Evolutionary conservation across 2,113 vertebrate genomes (phyloP).

Genomic region (Carettochelys insculpta): DNA sequence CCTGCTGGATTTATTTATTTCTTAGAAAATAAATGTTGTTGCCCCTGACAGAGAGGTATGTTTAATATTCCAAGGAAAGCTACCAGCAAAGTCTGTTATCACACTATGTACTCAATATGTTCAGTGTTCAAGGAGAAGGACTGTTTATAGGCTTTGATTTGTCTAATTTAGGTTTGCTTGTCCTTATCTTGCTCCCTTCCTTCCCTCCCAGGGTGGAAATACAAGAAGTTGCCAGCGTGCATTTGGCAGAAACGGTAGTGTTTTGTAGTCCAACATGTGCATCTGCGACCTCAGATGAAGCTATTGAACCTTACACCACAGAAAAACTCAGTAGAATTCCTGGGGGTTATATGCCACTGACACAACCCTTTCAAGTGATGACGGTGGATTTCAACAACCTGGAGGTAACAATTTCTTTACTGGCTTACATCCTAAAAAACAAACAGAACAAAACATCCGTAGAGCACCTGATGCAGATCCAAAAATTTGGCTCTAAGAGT

Average conservation of each 20-base stretch:
- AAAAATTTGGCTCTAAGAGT: accelerated
- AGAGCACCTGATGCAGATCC: not conserved
- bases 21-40: not conserved
- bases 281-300: conserved; percentile 81
- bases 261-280: conserved; percentile 86
- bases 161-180: not conserved
- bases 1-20: not conserved
- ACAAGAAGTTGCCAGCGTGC: conserved; percentile 83
- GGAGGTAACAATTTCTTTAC: conserved; percentile 78
- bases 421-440: accelerated
- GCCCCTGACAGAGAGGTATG: not conserved
- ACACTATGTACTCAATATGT: not conserved
- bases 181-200: not conserved
- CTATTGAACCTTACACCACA: conserved; percentile 92
- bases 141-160: not conserved
- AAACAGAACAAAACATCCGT: not conserved
- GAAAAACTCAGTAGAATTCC: conserved; percentile 91
- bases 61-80: not conserved
- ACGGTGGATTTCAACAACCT: conserved; percentile 90
- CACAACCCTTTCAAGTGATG: conserved; percentile 87
- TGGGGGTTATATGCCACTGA: conserved; percentile 88
- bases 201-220: conserved; percentile 76
- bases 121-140: not conserved
- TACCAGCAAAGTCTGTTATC: not conserved
- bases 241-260: conserved; percentile 76